Percentiles rank a stretch among this genome's conserved stretches.
These are phyloP conservation scores for Zosterops pallidus DNA, from an alignment of 2,113 vertebrate genomes.

Conservation along the genomic window DNA sequence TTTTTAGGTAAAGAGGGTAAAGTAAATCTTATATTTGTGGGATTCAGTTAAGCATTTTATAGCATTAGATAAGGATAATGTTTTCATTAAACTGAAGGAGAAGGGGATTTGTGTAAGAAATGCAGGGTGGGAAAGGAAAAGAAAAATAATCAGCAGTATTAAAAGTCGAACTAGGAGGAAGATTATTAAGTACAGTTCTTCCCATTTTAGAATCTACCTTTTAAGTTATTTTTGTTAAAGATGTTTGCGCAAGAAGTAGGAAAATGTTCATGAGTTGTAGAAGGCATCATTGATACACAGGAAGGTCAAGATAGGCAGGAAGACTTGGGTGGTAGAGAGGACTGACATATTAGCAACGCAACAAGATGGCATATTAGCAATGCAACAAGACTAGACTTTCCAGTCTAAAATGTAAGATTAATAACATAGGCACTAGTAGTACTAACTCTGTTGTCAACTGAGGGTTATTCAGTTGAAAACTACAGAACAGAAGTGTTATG, in stretches of 20 bases:
- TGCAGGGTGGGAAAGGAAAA: neutral
- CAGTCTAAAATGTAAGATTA: neutral
- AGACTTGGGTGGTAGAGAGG: neutral
- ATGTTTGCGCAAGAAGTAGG: neutral
- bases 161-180: neutral
- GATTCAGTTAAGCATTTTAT: constrained; percentile 5
- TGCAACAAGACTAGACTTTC: neutral
- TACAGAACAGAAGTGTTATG: neutral
- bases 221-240: neutral
- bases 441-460: neutral
- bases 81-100: constrained; percentile 33
- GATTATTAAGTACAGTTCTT: neutral
- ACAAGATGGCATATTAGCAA: neutral
- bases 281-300: neutral
- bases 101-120: neutral
- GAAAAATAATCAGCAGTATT: neutral
- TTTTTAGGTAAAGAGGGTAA: neutral
- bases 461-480: neutral
- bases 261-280: neutral
- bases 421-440: neutral
- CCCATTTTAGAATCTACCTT: neutral
- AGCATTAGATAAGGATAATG: neutral
- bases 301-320: neutral
- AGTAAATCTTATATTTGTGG: neutral
- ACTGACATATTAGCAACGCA: neutral